Base-by-base conservation (phyloP, 2,113 vertebrate species). In the Delphinus delphis region DNA sequence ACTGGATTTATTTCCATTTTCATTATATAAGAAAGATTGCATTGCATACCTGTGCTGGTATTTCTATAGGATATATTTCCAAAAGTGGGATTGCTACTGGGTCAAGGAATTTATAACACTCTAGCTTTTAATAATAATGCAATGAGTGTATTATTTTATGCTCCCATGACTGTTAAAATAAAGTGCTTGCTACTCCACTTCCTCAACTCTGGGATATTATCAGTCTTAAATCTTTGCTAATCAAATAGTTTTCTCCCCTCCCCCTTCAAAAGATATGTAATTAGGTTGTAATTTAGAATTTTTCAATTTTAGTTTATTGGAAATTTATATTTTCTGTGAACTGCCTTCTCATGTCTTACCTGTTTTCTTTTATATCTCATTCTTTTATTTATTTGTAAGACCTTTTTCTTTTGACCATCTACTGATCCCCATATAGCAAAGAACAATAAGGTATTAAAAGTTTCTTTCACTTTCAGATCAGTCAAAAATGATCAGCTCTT, bases 401-500 rank as follows among this genome's bases (percentile, higher is more conserved):
- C 33, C 3, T 68, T 86, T 62, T 81, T 47, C 63, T 86, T 92
- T 95, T 55, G 70, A 50, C 18, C 18, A 3, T 47, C 38, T 31
- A 20, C 31, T 89, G 62, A 79, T 44, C 11, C 18, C 14, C 23
- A 7, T 55, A 25, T 47, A 79, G 70, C 50, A 90, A 87, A 74
- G 21, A 80, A 65, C 2, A 87, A 8, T 77, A 91, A 55, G 36
- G 12, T 93, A n/a, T 76, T 81, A 82, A 71, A 71, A 74, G 71
- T 68, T 73, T 71, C 60, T 90, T 67, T 90, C 14, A 85, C 25
- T 90, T 90, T 90, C 12, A 85, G 63, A 50, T 81, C 82, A 93
- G 38, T 65, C 38, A 68, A 65, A 70, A 68, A 80, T 14, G 33
- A 50, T 47, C 13, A 28, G 47, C 15, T 91, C 17, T 79, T 70